Evolutionary conservation across 2,888 invertebrate genomes (phyloP).

Genomic region (Pristionchus mayeri): DNA sequence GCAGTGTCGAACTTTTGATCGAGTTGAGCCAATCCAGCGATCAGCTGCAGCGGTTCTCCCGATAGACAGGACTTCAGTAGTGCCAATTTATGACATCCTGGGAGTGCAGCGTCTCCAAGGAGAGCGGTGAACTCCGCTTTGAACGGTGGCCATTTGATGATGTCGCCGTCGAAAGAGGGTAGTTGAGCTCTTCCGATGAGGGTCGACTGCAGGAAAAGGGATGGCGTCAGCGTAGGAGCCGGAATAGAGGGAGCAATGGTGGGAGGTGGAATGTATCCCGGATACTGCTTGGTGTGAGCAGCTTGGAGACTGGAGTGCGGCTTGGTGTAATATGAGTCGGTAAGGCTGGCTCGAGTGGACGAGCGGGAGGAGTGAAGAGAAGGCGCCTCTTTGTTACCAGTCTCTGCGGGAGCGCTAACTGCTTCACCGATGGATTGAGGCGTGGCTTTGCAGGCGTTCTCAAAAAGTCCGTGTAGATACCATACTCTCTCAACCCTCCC

Average conservation of each 20-base stretch:
- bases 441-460: no score
- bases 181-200: background rate
- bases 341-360: no score
- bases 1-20: conserved; percentile 4
- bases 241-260: no score
- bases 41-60: background rate
- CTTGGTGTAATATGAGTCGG: background rate
- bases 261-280: background rate
- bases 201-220: background rate
- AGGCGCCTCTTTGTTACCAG: background rate
- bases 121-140: background rate
- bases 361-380: background rate
- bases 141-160: conserved; percentile 7
- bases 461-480: no score
- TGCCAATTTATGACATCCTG: conserved; percentile 5
- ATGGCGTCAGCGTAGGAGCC: background rate
- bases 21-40: background rate
- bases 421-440: no score
- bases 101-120: conserved; percentile 4
- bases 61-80: background rate
- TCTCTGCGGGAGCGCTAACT: no score
- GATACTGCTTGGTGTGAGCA: background rate
- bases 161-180: conserved; percentile 3
- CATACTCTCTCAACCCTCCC: no score
- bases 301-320: background rate